Percentiles rank a stretch among this genome's conserved stretches.
phyloP scores from a whole-genome alignment of 2,797 vertebrate genomes.

The Lacerta viridis region DNA sequence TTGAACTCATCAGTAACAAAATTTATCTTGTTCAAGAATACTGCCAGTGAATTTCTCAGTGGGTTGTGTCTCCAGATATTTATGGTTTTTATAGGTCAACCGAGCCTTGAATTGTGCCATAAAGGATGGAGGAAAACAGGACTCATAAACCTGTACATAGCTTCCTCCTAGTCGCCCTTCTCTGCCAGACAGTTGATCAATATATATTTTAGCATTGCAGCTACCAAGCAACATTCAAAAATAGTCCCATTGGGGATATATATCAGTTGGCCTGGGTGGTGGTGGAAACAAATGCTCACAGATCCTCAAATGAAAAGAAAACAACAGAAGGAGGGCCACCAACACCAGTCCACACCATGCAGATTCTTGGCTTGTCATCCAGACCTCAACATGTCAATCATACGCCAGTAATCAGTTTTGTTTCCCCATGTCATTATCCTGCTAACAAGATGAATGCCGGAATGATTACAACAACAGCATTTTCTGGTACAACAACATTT shows the following conservation, averaged over 20 bases:
- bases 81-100: not conserved
- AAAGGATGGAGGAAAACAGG: not conserved
- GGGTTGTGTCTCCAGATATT: not conserved
- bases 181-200: too few species aligned
- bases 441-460: conserved; percentile 74
- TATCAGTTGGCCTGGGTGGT: too few species aligned
- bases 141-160: too few species aligned
- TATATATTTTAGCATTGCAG: not conserved
- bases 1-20: not conserved
- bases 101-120: not conserved
- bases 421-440: conserved; percentile 60
- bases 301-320: not conserved
- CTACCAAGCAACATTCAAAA: not conserved
- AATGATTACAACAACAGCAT: conserved; percentile 7
- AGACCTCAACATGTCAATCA: conserved; percentile 45
- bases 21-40: not conserved
- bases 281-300: not conserved
- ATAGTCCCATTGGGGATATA: not conserved
- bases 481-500: conserved; percentile 50
- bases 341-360: not conserved
- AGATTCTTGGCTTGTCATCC: conserved; percentile 52
- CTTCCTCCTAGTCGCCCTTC: not conserved
- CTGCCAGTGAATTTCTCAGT: not conserved
- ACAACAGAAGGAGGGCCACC: not conserved
- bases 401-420: conserved; percentile 52